Conservation (phyloP, 2,113 vertebrate species). For the Merops nubicus region DNA sequence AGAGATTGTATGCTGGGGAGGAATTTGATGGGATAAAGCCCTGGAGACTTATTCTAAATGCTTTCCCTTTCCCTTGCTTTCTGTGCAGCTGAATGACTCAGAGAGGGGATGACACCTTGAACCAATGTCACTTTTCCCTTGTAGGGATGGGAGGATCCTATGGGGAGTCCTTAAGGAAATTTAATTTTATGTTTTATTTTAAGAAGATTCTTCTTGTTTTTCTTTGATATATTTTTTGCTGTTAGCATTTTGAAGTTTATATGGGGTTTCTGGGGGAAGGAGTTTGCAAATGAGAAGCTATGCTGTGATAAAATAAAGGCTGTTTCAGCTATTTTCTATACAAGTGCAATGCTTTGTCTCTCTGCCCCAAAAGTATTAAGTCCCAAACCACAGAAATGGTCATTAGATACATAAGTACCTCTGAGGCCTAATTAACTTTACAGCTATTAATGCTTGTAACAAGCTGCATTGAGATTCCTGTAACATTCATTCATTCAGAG, state of each 20-base stretch:
- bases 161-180: not conserved
- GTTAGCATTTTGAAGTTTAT: not conserved
- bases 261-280: fast-evolving
- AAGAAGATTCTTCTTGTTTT: not conserved
- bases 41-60: not conserved
- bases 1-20: not conserved
- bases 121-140: not conserved
- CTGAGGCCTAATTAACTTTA: not conserved
- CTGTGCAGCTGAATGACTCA: slow-evolving; percentile 42
- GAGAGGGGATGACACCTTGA: slow-evolving; percentile 34
- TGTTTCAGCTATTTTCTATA: not conserved
- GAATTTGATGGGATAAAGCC: slow-evolving; percentile 51
- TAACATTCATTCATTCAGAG: not conserved
- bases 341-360: not conserved
- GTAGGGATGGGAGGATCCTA: not conserved
- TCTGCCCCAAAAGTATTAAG: not conserved
- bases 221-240: not conserved
- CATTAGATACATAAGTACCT: not conserved
- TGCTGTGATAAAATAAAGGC: not conserved
- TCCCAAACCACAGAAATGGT: not conserved
- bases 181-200: not conserved
- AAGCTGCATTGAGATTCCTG: not conserved
- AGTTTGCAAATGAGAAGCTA: not conserved
- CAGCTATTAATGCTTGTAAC: not conserved
- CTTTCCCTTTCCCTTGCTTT: slow-evolving; percentile 45